Conservation (phyloP, 2,113 vertebrate genomes). For the Cromileptes altivelis region DNA sequence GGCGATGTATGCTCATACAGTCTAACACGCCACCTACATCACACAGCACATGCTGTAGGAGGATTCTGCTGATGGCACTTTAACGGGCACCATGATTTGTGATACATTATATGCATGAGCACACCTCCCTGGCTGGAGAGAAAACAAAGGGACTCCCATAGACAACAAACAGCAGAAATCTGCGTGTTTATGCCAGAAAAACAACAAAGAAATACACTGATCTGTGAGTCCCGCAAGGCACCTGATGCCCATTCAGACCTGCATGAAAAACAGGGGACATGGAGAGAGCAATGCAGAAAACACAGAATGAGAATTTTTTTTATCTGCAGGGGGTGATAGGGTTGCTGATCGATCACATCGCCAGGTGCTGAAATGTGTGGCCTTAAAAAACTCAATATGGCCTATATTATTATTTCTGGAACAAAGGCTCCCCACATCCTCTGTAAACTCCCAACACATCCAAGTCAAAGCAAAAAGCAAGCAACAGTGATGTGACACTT, state of each 20-base stretch:
- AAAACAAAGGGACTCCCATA: slow-evolving; percentile 51
- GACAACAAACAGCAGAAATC: slow-evolving; percentile 62
- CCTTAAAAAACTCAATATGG: background rate
- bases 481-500: background rate
- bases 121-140: slow-evolving; percentile 42
- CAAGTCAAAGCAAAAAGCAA: background rate
- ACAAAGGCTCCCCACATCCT: background rate
- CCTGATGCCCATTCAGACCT: slow-evolving; percentile 56
- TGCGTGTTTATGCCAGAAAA: slow-evolving; percentile 42
- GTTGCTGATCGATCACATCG: background rate
- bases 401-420: background rate
- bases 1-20: slow-evolving; percentile 19
- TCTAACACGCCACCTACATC: slow-evolving; percentile 39
- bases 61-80: slow-evolving; percentile 62
- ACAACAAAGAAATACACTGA: slow-evolving; percentile 57
- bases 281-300: background rate
- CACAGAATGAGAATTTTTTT: background rate
- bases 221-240: slow-evolving; percentile 58
- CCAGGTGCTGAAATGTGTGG: background rate
- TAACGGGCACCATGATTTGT: slow-evolving; percentile 56
- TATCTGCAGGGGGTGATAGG: background rate
- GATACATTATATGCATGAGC: slow-evolving; percentile 63
- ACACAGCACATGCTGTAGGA: slow-evolving; percentile 15
- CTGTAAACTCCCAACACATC: background rate
- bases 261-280: background rate